Percentiles rank a stretch among this genome's conserved stretches.
Evolutionary conservation across 2,113 vertebrate genomes (phyloP).

Genomic region (Salvelinus alpinus): DNA sequence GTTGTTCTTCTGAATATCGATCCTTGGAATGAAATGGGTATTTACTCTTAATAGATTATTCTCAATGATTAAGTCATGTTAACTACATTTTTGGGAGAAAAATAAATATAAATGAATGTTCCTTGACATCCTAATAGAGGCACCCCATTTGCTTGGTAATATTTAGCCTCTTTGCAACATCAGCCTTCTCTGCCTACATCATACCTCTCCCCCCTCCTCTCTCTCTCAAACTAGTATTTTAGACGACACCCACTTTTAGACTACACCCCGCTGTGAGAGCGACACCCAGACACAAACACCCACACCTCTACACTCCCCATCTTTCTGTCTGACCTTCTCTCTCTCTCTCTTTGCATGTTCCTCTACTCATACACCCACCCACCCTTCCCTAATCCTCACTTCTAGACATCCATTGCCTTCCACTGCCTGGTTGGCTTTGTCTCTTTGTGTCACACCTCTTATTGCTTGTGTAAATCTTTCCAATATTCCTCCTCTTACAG

Average conservation of each 20-base stretch:
- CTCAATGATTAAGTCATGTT: constrained; percentile 59
- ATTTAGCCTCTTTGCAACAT: too few species aligned
- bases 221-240: constrained; percentile 48
- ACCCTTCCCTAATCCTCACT: constrained; percentile 12
- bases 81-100: constrained; percentile 50
- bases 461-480: constrained; percentile 25
- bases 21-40: constrained; percentile 49
- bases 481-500: constrained; percentile 16
- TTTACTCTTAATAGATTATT: constrained; percentile 65
- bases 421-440: constrained; percentile 18
- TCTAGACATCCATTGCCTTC: background rate
- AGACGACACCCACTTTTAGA: constrained; percentile 38
- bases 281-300: constrained; percentile 67
- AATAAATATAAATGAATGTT: constrained; percentile 4
- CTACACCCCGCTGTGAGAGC: constrained; percentile 52
- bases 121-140: too few species aligned
- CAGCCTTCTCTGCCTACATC: too few species aligned
- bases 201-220: constrained; percentile 2
- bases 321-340: constrained; percentile 57
- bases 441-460: constrained; percentile 32
- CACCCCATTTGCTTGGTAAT: too few species aligned
- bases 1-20: constrained; percentile 62
- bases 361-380: constrained; percentile 26
- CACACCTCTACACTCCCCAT: constrained; percentile 50
- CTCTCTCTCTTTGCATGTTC: constrained; percentile 31